Base-by-base conservation (phyloP, 2,888 invertebrate species). In the Eulithis testata region DNA sequence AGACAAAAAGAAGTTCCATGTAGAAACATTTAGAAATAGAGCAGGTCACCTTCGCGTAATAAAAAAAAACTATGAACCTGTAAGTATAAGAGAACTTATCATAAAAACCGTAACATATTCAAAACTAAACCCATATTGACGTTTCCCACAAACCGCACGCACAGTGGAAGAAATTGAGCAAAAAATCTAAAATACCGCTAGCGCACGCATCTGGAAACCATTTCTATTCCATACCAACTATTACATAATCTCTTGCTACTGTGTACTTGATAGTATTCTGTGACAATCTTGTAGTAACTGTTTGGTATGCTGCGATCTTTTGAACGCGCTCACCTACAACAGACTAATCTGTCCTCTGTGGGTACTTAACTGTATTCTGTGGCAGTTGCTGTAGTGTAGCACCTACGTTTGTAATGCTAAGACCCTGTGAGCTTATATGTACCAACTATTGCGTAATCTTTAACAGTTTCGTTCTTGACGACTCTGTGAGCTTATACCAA, bases 171-270 rank as follows among this genome's bases (percentile, higher is more conserved):
- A 78, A 75, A 69, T 74, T 75, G 74, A 79, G 84, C 84, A 90
- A 91, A 91, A 89, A 89, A 87, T 77, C 77, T 78, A 80, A 83
- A 83, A 85, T 90, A 91, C 92, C 91, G 91, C 91, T 91, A 91
- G 76, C 75, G 85, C 65, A 76, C 85, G 82, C 92, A 92, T 93
- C 91, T 93, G 92, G 90, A 85, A 86, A 81, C 82, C 87, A 87
- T 91, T 88, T 87, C 85, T 63, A 56, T 44, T n/a, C 47, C 37
- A 27, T 31, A 63, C 37, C 12, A 3, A 67, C 63, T 63, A 11
- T n/a, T 37, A 11, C 9, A 31, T 37, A 4, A 45, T 54, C 60
- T 63, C 45, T 51, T 57, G 5, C 51, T 12, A 4, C 12, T 2
- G 4, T 47, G 6, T 49, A 36, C 14, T 54, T 37, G 0, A 31